Percentiles rank a stretch among this genome's conserved stretches.
These are phyloP conservation scores for Callithrix jacchus DNA, from an alignment of 2,113 vertebrate species.

Conservation along the genomic window DNA sequence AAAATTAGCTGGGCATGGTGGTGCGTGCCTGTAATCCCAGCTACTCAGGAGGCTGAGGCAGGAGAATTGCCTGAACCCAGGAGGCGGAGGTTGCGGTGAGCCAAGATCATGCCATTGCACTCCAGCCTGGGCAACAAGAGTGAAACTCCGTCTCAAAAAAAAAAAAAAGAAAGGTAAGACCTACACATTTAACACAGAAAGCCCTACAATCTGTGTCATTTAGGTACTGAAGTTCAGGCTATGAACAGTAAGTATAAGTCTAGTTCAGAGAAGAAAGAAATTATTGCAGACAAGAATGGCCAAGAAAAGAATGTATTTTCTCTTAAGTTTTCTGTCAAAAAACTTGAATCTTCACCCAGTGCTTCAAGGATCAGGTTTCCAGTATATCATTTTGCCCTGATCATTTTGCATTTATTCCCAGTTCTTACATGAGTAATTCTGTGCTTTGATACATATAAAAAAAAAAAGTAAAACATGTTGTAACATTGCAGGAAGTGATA, in stretches of 20 bases:
- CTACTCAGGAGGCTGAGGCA: too few species aligned
- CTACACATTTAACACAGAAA: not conserved
- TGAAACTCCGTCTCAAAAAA: too few species aligned
- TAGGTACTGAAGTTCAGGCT: not conserved
- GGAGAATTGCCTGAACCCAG: too few species aligned
- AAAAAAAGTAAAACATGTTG: not conserved
- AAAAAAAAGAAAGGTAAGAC: not conserved
- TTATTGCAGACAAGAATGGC: not conserved
- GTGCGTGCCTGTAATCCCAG: too few species aligned
- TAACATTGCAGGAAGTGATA: not conserved
- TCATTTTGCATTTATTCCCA: not conserved
- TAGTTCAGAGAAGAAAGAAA: not conserved
- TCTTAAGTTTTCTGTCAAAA: not conserved
- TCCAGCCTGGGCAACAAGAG: too few species aligned
- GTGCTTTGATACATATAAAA: not conserved
- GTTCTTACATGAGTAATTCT: not conserved
- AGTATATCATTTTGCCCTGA: not conserved
- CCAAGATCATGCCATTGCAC: too few species aligned
- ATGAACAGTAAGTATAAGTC: not conserved
- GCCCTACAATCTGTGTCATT: not conserved
- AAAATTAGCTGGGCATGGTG: too few species aligned
- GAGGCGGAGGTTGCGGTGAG: too few species aligned
- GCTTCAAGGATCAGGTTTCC: not conserved
- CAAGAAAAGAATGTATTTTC: not conserved
- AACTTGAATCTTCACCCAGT: not conserved